Evolutionary conservation across 2,113 vertebrate species (phyloP).

Genomic region (Clarias magur): DNA sequence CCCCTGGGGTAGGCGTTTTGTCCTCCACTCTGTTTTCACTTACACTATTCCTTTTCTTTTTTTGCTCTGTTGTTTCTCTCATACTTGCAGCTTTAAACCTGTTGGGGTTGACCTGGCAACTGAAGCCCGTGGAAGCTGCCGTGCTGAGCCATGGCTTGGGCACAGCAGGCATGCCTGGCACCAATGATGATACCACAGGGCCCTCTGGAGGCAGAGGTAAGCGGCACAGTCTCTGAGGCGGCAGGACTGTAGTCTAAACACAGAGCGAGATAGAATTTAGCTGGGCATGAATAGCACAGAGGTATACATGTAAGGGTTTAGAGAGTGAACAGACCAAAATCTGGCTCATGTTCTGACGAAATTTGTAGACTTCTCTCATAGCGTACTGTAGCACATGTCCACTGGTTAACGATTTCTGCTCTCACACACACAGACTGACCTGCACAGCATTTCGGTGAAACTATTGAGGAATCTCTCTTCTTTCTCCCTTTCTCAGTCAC

Average conservation of each 20-base stretch:
- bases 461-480: background rate
- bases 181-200: conserved; percentile 85
- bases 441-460: background rate
- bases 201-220: conserved; percentile 97
- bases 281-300: background rate
- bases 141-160: conserved; percentile 92
- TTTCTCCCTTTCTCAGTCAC: background rate
- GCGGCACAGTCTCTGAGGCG: conserved; percentile 50
- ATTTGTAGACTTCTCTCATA: conserved; percentile 4
- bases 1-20: background rate
- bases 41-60: conserved; percentile 13
- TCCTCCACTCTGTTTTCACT: conserved; percentile 6
- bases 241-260: background rate
- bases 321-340: background rate
- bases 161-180: conserved; percentile 84
- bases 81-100: conserved; percentile 86
- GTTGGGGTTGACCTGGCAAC: conserved; percentile 96
- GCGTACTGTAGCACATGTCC: background rate
- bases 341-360: background rate
- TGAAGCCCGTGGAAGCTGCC: conserved; percentile 90
- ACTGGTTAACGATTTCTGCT: background rate
- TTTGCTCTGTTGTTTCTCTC: conserved; percentile 34
- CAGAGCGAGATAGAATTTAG: background rate
- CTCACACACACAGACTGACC: background rate
- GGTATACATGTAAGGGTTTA: background rate